Base-by-base conservation (phyloP, 1,140 invertebrate species). In the Ruditapes philippinarum region DNA sequence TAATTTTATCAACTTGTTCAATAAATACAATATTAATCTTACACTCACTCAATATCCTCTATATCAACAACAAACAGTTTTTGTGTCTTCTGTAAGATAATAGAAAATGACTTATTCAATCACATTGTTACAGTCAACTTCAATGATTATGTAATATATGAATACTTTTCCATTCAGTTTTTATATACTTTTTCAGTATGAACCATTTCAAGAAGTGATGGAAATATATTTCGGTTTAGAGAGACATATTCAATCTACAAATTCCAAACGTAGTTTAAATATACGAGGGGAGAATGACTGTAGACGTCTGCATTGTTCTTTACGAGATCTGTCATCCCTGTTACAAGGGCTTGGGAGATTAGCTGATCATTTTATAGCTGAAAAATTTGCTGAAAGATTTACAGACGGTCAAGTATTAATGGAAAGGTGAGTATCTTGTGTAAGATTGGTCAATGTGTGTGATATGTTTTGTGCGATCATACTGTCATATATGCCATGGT, bases 301-400 rank as follows among this genome's bases (percentile, higher is more conserved):
- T 91, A 93, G 95, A 14, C 92, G 95, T n/a, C 92, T 97, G 0
- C 97, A 97, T 90, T 96, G 96, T 91, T 96, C 96, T 84, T 93
- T 97, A 78, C 94, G 97, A 86, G 97, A 97, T 93, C 95, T 97
- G 14, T 97, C 97, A 0, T 97, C 97, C 0, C 94, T 96, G 3
- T 96, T 97, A n/a, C 97, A 97, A 94, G 96, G 96, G 33, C 91
- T 97, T 22, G 97, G 97, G 0, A 95, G 97, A 78, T 93, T 97
- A 54, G 97, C 96, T 68, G 95, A 97, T 51, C 96, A 97, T 89
- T 97, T 97, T 91, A 96, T 96, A 19, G 96, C 96, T 90, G 95
- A 96, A 88, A 91, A 93, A 31, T 96, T 96, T 91, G 78, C 90
- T 7, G 91, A 94, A n/a, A 90, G 94, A 80, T 95, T 95, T 60